phyloP scores from a whole-genome alignment of 1,140 invertebrate genomes.

The Hydropsyche tenuis region DNA sequence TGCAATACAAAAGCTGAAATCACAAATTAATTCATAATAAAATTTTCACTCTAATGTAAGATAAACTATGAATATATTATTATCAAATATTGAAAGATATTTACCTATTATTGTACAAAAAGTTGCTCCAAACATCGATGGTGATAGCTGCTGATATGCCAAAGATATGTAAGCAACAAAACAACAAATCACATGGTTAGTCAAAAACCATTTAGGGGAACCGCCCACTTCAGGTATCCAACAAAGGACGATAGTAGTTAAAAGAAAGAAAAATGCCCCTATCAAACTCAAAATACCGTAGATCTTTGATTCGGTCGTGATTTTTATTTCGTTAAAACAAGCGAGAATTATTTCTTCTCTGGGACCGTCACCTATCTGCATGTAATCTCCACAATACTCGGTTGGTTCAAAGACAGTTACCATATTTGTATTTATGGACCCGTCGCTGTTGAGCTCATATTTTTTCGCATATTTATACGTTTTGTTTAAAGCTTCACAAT shows the following conservation, averaged over 20 bases:
- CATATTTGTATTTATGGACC: neutral
- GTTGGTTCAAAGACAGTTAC: neutral
- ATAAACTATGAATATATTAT: too few species aligned
- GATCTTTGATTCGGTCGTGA: neutral
- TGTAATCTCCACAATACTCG: slow-evolving; percentile 23
- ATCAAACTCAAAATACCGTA: neutral
- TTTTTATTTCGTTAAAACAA: neutral
- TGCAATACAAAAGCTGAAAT: slow-evolving; percentile 69
- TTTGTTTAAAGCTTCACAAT: neutral
- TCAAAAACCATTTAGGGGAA: neutral
- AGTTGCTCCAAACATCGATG: neutral
- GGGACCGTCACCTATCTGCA: neutral
- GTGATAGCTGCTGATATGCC: neutral
- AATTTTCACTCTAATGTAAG: too few species aligned
- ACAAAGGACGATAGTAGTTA: neutral
- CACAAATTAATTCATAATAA: slow-evolving; percentile 47
- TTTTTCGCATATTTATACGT: neutral
- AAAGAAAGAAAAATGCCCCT: neutral
- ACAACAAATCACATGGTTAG: neutral
- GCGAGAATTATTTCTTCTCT: neutral
- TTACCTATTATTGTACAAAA: neutral
- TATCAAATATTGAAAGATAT: neutral
- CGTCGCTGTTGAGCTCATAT: neutral
- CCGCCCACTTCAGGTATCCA: neutral
- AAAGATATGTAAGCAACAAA: neutral